Evolutionary conservation across 2,113 vertebrate genomes (phyloP).

Genomic region (Cephalopterus ornatus): DNA sequence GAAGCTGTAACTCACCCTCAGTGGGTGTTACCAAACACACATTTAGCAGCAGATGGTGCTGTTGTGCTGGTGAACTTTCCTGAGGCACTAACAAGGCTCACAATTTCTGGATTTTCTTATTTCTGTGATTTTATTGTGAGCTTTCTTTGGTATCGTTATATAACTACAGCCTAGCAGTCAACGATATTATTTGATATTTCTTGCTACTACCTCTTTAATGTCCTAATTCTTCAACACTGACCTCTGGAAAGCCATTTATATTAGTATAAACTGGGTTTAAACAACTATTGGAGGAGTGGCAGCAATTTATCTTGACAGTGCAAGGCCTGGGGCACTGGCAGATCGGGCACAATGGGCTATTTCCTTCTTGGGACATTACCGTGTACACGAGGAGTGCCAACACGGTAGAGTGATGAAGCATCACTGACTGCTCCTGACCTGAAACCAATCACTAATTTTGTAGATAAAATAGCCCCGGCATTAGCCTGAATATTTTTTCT

Average conservation of each 20-base stretch:
- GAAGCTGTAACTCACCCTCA: not conserved
- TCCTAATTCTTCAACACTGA: not conserved
- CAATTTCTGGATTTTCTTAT: not conserved
- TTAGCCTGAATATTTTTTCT: not conserved
- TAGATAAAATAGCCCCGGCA: not conserved
- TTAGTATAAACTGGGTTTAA: not conserved
- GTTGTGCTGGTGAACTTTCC: not conserved
- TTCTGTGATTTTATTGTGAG: not conserved
- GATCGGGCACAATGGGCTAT: not conserved
- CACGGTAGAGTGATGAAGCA: not conserved
- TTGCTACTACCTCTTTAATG: not conserved
- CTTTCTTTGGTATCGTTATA: not conserved
- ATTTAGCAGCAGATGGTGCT: slow-evolving; percentile 56
- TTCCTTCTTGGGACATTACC: not conserved
- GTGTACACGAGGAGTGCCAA: not conserved
- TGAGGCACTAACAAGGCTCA: not conserved
- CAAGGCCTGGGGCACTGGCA: not conserved
- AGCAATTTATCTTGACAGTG: not conserved
- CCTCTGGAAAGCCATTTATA: not conserved
- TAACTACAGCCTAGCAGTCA: not conserved
- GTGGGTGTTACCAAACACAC: not conserved
- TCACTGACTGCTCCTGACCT: not conserved
- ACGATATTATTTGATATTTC: not conserved
- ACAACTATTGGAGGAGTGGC: not conserved
- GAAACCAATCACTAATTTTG: not conserved